Evolutionary conservation across 2,113 vertebrate genomes (phyloP).

Genomic region (Setophaga petechia): DNA sequence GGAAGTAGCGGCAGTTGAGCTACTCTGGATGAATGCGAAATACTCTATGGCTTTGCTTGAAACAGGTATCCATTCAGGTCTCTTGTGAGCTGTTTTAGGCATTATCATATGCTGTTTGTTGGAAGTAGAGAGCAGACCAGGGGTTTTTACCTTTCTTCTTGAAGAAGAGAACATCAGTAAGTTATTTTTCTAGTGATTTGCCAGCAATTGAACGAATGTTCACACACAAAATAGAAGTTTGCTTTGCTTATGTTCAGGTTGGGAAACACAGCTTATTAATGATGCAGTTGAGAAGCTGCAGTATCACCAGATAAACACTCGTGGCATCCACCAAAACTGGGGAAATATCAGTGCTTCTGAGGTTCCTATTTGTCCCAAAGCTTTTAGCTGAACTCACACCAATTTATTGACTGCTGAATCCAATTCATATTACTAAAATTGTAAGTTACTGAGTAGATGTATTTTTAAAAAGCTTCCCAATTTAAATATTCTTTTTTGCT

Average conservation of each 20-base stretch:
- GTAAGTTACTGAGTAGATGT: background rate
- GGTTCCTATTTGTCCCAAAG: background rate
- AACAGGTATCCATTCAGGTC: background rate
- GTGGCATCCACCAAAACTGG: background rate
- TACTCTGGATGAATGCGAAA: background rate
- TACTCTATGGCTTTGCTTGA: background rate
- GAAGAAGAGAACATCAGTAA: conserved; percentile 14
- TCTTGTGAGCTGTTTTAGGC: background rate
- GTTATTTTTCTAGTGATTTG: conserved; percentile 34
- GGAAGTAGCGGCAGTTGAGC: background rate
- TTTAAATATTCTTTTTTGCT: background rate
- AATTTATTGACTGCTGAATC: background rate
- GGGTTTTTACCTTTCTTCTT: conserved; percentile 35
- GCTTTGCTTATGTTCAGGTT: background rate
- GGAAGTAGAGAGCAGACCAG: background rate
- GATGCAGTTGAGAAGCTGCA: background rate
- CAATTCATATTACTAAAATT: background rate
- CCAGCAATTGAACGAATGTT: background rate
- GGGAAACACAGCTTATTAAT: background rate
- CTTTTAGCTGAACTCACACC: background rate
- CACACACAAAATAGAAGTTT: background rate
- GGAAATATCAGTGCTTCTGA: background rate
- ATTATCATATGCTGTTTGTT: background rate
- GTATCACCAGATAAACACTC: background rate
- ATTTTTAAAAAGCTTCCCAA: background rate